phyloP scores from a whole-genome alignment of 2,113 vertebrate genomes.

The human (Homo sapiens) region GRCh38 chr11:28718001-28718500 shows the following conservation, averaged over 20 bases:
- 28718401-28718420: background rate
- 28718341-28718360: constrained; percentile 20
- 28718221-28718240: constrained; percentile 79
- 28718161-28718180: constrained; percentile 40
- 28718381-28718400: background rate
- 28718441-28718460: background rate
- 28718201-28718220: constrained; percentile 77
- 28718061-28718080: constrained; percentile 33
- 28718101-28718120: constrained; percentile 58
- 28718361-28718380: background rate
- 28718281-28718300: constrained; percentile 71
- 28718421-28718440: background rate
- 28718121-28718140: constrained; percentile 53
- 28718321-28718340: constrained; percentile 42
- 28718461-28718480: constrained; percentile 13
- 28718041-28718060: background rate
- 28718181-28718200: constrained; percentile 76
- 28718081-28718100: constrained; percentile 68
- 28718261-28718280: constrained; percentile 67
- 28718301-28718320: constrained; percentile 61
- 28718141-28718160: constrained; percentile 37
- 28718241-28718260: constrained; percentile 36
- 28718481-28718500: background rate
- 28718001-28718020: background rate
- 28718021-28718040: background rate